These are phyloP conservation scores for Pterostichus niger DNA, from an alignment of 2,888 invertebrate genomes.

Conservation along the genomic window DNA sequence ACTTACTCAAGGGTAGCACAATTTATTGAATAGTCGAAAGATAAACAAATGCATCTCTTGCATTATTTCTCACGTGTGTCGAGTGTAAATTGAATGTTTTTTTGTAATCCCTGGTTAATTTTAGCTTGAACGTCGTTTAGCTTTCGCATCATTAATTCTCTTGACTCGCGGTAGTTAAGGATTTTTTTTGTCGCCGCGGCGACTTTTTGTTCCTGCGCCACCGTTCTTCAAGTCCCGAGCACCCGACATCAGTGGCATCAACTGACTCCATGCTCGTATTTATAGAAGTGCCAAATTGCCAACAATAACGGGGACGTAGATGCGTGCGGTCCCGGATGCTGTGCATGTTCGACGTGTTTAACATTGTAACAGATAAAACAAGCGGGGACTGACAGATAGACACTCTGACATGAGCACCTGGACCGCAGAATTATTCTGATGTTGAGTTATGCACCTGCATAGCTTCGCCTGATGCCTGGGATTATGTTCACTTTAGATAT, in stretches of 20 bases:
- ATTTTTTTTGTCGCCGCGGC: slow-evolving; percentile 63
- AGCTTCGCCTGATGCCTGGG: too few relatives aligned
- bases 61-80: slow-evolving; percentile 61
- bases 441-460: slow-evolving; percentile 33
- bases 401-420: slow-evolving; percentile 44
- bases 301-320: slow-evolving; percentile 62
- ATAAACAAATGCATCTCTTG: background rate
- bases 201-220: slow-evolving; percentile 58
- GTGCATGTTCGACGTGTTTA: slow-evolving; percentile 53
- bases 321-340: slow-evolving; percentile 61
- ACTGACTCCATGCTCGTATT: slow-evolving; percentile 44
- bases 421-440: slow-evolving; percentile 7
- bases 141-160: slow-evolving; percentile 67
- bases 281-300: slow-evolving; percentile 67
- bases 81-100: slow-evolving; percentile 56
- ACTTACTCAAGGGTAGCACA: too few relatives aligned
- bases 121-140: slow-evolving; percentile 66
- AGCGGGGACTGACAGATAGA: slow-evolving; percentile 32
- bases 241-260: background rate
- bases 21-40: too few relatives aligned
- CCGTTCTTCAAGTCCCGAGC: background rate
- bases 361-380: slow-evolving; percentile 64
- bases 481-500: too few relatives aligned
- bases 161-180: slow-evolving; percentile 65
- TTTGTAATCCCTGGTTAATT: slow-evolving; percentile 61